A percentile compares a stretch with the other conserved stretches of the same genome.
Conservation (phyloP, 2,797 vertebrate genomes). For the Myiothlypis coronata region DNA sequence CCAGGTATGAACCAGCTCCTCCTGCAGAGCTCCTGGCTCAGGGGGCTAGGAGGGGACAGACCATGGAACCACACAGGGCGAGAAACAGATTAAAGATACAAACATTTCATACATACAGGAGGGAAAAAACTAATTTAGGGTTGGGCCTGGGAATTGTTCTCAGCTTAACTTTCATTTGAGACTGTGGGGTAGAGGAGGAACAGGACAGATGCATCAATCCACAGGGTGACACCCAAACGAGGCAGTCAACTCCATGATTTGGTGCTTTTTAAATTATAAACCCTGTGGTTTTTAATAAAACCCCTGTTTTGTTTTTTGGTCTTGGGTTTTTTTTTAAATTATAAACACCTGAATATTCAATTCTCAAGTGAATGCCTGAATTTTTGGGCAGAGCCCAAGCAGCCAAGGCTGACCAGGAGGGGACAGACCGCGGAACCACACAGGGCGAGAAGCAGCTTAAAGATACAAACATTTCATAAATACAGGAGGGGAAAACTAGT, state of each 20-base stretch:
- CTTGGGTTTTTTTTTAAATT: too few species aligned
- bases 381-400: too few species aligned
- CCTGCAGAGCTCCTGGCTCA: background rate
- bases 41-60: accelerated
- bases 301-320: too few species aligned
- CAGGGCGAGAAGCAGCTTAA: background rate
- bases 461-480: background rate
- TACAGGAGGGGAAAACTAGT: background rate
- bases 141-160: background rate
- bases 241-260: accelerated
- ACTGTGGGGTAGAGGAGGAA: background rate
- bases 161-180: background rate
- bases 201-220: background rate
- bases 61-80: accelerated
- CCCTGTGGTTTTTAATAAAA: background rate
- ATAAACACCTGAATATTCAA: background rate
- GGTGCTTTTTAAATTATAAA: background rate
- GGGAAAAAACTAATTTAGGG: background rate
- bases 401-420: background rate
- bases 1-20: background rate
- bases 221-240: accelerated
- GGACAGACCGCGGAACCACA: accelerated
- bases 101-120: background rate
- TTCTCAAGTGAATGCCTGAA: too few species aligned
- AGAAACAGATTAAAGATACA: background rate